Evolutionary conservation across 2,797 vertebrate genomes (phyloP), one percentile per base, ranked within the genome.

Genomic region (Gymnocypris eckloni): DNA sequence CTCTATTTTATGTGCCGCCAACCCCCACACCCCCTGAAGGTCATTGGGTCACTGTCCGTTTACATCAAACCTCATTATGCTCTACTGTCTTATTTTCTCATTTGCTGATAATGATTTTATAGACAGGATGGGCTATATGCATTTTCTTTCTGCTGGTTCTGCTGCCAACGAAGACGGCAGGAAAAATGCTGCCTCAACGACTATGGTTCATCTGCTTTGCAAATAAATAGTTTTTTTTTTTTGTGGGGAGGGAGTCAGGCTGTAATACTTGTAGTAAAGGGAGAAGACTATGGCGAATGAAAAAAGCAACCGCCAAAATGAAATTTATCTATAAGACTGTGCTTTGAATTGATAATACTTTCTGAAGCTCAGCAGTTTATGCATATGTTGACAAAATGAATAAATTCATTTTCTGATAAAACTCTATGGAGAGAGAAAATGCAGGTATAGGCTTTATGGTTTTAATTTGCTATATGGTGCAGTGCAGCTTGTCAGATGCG

Each of bases 271-370:
- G 69, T 22, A 66, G 73, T 64, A 89, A 39, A 85, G 82, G 71
- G n/a, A 39, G 48, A 79, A 84, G 78, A 72, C 39, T 33, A 86
- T 67, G 70, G 33, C 5, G n/a, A 64, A 54, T 33, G 25, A 73
- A 84, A 72, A 72, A 84, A 77, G 76, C 67, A 28, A 52, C n/a
- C 28, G 43, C 77, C 33, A 43, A 79, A 33, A 81, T 33, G n/a
- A 61, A 79, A 88, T 59, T 56, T 20, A 82, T 87, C 50, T 82
- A 66, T 86, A 73, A 67, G 56, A 52, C 71, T 81, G 79, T 70
- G 84, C 50, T 75, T 82, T 70, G 52, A 76, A 84, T 61, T 81
- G 81, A 89, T 84, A 56, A 69, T 15, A 64, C 82, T 88, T 86
- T 86, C 69, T 50, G 54, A 77, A 28, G 28, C 81, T 86, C 81